Evolutionary conservation across 1,140 invertebrate species (phyloP).

Genomic region (Drosophila asahinai): DNA sequence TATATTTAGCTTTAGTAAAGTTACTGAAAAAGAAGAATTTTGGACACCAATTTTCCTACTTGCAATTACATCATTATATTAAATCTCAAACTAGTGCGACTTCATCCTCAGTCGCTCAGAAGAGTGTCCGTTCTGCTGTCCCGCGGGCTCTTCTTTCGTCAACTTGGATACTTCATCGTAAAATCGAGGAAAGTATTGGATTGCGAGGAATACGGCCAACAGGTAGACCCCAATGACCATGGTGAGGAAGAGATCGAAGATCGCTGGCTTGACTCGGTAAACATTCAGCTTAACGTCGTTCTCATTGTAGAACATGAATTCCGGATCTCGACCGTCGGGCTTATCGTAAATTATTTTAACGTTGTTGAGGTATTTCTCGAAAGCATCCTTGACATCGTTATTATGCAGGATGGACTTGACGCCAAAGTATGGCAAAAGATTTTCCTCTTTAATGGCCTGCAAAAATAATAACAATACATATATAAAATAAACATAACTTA

Average conservation of each 20-base stretch:
- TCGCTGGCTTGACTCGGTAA: conserved; percentile 98
- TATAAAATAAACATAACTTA: neutral
- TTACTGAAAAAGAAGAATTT: conserved; percentile 39
- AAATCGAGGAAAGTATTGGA: conserved; percentile 90
- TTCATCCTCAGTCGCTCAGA: conserved; percentile 49
- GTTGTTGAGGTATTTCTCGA: conserved; percentile 92
- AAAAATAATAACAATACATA: conserved; percentile 10
- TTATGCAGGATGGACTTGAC: conserved; percentile 76
- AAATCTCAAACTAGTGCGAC: conserved; percentile 31
- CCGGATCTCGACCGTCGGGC: conserved; percentile 95
- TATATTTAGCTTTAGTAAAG: conserved; percentile 32
- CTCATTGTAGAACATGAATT: conserved; percentile 96
- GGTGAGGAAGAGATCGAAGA: conserved; percentile 98
- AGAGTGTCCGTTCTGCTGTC: conserved; percentile 39
- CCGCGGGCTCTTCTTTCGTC: conserved; percentile 44
- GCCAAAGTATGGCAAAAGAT: conserved; percentile 71
- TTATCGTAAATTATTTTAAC: conserved; percentile 89
- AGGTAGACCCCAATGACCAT: conserved; percentile 94
- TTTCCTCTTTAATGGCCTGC: conserved; percentile 72
- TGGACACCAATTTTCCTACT: conserved; percentile 32
- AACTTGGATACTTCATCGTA: conserved; percentile 86
- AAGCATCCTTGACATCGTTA: conserved; percentile 87
- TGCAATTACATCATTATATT: conserved; percentile 16
- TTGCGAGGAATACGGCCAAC: conserved; percentile 91
- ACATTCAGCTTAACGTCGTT: conserved; percentile 92